A percentile compares a stretch with the other conserved stretches of the same genome.
These are phyloP conservation scores for Helicolenus hilgendorfi DNA, from an alignment of 2,797 vertebrate species.

Conservation along the genomic window DNA sequence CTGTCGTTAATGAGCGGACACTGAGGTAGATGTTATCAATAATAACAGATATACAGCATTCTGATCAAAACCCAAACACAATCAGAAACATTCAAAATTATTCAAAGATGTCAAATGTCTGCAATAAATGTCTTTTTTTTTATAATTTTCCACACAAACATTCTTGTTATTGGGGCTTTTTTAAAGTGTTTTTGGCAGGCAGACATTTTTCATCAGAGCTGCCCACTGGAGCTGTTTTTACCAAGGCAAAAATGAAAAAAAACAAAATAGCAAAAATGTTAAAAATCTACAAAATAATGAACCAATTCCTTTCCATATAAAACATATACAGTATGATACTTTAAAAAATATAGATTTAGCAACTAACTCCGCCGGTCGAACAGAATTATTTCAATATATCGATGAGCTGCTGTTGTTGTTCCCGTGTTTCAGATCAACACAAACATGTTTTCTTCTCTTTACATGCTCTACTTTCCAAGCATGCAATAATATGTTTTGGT, in stretches of 20 bases:
- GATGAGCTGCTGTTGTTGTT: constrained; percentile 64
- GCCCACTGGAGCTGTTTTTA: constrained; percentile 41
- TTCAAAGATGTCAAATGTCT: constrained; percentile 34
- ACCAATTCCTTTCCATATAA: constrained; percentile 73
- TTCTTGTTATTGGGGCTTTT: constrained; percentile 25
- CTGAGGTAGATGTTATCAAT: constrained; percentile 88
- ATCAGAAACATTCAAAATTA: constrained; percentile 62
- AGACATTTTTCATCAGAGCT: constrained; percentile 40
- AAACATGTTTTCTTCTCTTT: constrained; percentile 26
- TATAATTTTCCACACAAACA: constrained; percentile 21
- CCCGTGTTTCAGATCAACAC: constrained; percentile 51
- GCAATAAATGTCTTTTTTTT: constrained; percentile 22
- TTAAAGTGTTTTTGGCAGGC: constrained; percentile 28
- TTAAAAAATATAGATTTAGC: constrained; percentile 87
- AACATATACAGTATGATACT: constrained; percentile 76
- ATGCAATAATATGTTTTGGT: constrained; percentile 82
- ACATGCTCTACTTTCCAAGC: constrained; percentile 71
- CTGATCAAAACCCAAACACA: constrained; percentile 73
- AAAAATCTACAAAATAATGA: constrained; percentile 80
- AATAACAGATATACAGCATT: constrained; percentile 83
- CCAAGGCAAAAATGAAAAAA: constrained; percentile 55
- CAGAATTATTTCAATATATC: constrained; percentile 40
- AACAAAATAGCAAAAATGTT: constrained; percentile 73
- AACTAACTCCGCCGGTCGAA: constrained; percentile 52
- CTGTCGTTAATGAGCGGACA: constrained; percentile 69